Conservation (phyloP, 2,888 invertebrate genomes). For the Cephus pulcher region DNA sequence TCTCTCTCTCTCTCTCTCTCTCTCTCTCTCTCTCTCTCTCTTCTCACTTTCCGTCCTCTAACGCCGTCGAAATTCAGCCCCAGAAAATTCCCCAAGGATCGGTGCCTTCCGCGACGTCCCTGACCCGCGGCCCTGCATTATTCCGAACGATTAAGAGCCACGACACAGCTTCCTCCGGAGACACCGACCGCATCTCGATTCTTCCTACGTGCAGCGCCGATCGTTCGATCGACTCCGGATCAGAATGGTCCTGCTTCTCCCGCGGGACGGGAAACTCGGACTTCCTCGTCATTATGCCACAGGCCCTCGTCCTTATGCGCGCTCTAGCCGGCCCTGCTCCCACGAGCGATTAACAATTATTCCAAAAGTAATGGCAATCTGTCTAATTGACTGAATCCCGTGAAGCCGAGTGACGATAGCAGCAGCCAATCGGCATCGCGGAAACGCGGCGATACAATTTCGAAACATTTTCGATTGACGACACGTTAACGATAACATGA, state of each 20-base stretch:
- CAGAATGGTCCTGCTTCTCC: background rate
- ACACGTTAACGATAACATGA: background rate
- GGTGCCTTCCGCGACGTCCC: background rate
- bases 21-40: constrained; percentile 2
- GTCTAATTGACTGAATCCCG: no score
- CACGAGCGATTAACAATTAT: background rate
- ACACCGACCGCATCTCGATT: background rate
- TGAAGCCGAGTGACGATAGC: constrained; percentile 13
- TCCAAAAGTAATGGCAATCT: background rate
- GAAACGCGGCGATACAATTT: background rate
- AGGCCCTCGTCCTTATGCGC: background rate
- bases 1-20: constrained; percentile 7
- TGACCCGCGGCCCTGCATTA: constrained; percentile 45
- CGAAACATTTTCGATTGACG: background rate
- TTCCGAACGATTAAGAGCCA: constrained; percentile 52
- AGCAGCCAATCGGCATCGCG: background rate
- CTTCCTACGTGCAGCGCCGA: background rate
- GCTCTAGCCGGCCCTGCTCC: background rate
- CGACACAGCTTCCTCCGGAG: background rate
- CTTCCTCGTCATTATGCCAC: background rate
- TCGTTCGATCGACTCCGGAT: background rate
- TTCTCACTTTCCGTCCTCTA: constrained; percentile 9
- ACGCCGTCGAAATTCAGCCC: constrained; percentile 28
- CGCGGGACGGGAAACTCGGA: background rate
- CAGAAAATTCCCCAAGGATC: constrained; percentile 55